These are phyloP conservation scores for Crotalus adamanteus DNA, from an alignment of 2,797 vertebrate species.

Conservation along the genomic window DNA sequence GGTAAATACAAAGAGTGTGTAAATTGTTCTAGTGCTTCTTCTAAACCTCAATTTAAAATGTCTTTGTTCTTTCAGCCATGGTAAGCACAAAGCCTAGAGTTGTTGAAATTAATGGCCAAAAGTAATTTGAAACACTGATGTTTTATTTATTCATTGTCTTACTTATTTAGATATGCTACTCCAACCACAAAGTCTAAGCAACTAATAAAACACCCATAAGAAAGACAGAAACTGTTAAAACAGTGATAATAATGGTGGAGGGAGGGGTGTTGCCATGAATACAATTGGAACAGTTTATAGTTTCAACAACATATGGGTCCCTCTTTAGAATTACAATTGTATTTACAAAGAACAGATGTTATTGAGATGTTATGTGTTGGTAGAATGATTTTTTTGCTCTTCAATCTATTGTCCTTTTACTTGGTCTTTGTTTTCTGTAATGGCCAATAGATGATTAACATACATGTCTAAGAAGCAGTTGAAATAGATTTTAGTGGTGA, in stretches of 20 bases:
- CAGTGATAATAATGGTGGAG: not conserved
- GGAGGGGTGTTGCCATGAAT: not conserved
- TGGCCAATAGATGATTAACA: not conserved
- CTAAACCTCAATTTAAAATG: not conserved
- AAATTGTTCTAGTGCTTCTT: not conserved
- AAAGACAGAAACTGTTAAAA: not conserved
- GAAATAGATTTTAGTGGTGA: not conserved
- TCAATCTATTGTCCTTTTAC: not conserved
- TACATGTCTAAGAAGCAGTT: slow-evolving; percentile 30
- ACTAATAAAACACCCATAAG: not conserved
- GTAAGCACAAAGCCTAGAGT: not conserved
- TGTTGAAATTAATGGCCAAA: not conserved
- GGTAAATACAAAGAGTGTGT: not conserved
- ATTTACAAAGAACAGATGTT: slow-evolving; percentile 1
- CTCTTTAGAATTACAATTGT: not conserved
- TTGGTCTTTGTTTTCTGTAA: slow-evolving; percentile 43
- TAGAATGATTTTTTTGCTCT: not conserved
- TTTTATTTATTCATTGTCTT: not conserved
- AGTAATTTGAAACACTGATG: not conserved
- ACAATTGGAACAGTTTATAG: not conserved
- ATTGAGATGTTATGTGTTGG: not conserved
- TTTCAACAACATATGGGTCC: not conserved
- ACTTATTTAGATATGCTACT: not conserved
- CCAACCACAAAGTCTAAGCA: not conserved
- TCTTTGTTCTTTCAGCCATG: not conserved